phyloP scores from a whole-genome alignment of 2,888 invertebrate species.

The Drosophila tripunctata region DNA sequence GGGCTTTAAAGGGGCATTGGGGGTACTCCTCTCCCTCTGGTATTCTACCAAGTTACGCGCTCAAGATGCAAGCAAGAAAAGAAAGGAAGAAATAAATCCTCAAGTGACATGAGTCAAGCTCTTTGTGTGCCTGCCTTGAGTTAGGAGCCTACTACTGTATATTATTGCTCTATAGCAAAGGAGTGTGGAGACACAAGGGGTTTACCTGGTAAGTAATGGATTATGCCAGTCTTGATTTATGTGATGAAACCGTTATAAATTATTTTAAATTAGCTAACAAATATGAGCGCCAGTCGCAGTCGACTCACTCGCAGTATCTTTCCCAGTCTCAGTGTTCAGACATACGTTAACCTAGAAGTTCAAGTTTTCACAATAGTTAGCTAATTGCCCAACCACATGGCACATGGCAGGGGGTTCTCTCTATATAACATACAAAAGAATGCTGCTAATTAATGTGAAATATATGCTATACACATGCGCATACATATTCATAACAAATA shows the following conservation, averaged over 20 bases:
- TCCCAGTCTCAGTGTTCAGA: not conserved
- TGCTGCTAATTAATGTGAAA: slow-evolving; percentile 23
- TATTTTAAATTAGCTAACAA: slow-evolving; percentile 55
- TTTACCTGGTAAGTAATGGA: slow-evolving; percentile 55
- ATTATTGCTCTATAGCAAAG: no score
- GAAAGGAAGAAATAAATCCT: slow-evolving; percentile 80
- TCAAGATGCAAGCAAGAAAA: slow-evolving; percentile 39
- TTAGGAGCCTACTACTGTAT: slow-evolving; percentile 35
- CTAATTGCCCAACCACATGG: slow-evolving; percentile 29
- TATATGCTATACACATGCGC: not conserved
- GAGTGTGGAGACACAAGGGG: no score
- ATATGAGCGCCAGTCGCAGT: slow-evolving; percentile 63
- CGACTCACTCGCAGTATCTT: not conserved
- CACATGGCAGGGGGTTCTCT: slow-evolving; percentile 7
- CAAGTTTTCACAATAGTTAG: slow-evolving; percentile 20
- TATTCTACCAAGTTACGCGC: slow-evolving; percentile 75
- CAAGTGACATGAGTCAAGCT: slow-evolving; percentile 76
- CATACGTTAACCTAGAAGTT: not conserved
- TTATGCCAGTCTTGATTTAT: slow-evolving; percentile 73
- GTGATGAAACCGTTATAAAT: slow-evolving; percentile 64
- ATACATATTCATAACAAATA: slow-evolving; percentile 9
- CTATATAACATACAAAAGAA: slow-evolving; percentile 18
- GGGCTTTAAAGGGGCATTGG: not conserved
- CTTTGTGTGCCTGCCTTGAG: slow-evolving; percentile 48
- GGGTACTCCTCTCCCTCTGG: slow-evolving; percentile 5